A percentile compares a stretch with the other conserved stretches of the same genome.
These are phyloP conservation scores for Halictus quadricinctus DNA, from an alignment of 2,888 invertebrate species.

Conservation along the genomic window DNA sequence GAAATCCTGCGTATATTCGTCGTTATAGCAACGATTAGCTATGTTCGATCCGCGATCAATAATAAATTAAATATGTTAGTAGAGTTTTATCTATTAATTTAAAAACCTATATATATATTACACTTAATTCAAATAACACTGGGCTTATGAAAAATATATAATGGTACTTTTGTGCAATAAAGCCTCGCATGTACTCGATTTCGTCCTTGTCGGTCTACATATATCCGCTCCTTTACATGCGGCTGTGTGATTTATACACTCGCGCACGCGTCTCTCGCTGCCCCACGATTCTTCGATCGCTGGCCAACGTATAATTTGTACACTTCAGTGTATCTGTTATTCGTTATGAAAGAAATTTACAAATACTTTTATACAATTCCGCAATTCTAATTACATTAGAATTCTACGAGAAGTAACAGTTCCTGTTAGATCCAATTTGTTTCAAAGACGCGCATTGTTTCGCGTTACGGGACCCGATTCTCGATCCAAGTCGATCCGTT, in stretches of 20 bases:
- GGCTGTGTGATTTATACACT: constrained; percentile 34
- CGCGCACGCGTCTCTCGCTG: constrained; percentile 29
- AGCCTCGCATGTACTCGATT: constrained; percentile 61
- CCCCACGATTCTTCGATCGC: constrained; percentile 24
- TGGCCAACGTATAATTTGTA: constrained; percentile 77
- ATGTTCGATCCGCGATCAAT: constrained; percentile 58
- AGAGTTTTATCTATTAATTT: constrained; percentile 68
- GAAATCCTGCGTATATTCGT: constrained; percentile 69
- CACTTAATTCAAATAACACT: constrained; percentile 76
- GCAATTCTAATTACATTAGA: constrained; percentile 63
- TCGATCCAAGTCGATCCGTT: constrained; percentile 24
- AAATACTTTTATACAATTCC: constrained; percentile 74
- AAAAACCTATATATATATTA: constrained; percentile 76
- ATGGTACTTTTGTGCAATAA: constrained; percentile 81
- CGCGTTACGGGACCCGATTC: constrained; percentile 22
- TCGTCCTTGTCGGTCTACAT: constrained; percentile 28
- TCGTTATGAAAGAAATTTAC: constrained; percentile 73
- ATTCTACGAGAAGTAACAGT: constrained; percentile 44
- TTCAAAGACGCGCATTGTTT: constrained; percentile 28
- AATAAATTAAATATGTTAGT: constrained; percentile 78
- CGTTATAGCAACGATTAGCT: constrained; percentile 64
- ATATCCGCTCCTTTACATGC: constrained; percentile 24
- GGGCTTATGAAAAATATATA: constrained; percentile 82
- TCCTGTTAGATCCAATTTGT: constrained; percentile 38
- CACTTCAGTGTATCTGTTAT: constrained; percentile 73